Base-by-base conservation (phyloP, 1,140 invertebrate genomes). In the Drusus annulatus region DNA sequence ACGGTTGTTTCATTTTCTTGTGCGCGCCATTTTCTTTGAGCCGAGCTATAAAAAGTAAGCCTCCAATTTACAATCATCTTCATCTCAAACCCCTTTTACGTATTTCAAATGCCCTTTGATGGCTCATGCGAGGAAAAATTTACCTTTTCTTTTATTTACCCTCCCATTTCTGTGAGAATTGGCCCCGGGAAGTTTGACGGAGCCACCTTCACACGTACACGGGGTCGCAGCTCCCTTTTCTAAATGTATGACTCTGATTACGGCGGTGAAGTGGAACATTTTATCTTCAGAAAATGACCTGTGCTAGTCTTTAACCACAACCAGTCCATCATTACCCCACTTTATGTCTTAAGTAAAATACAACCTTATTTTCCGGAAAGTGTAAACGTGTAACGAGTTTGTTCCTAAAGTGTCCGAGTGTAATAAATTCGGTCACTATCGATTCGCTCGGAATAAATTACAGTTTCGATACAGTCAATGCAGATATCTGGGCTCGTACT, bases 31-130 rank as follows among this genome's bases (percentile, higher is more conserved):
- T 79, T 62, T 69, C 69, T 79, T 79, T 79, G 68, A 74, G 69
- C 78, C 36, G 15, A 8, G 71, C 79, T 63, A 65, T 80, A 52
- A 63, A 73, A 62, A 80, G 79, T 80, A 73, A 80, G 71, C 71
- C 58, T 80, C 78, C 79, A 80, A 80, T 80, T 80, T 76, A 60
- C 79, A 73, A 76, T 76, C 79, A 80, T 80, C 79, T 80, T 63
- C 71, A 54, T 80, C 45, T 73, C 28, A 23, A 52, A 71, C 68
- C 68, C 68, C 68, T 28, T 71, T 54, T 52, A 52, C 50, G 68
- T 71, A 71, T 71, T 52, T n/a, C 68, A 52, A 71, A 71, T 71
- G 17, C 68, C 52, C 68, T 71, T 65, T 65, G 62, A 45, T 65
- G 31, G 62, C 45, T 13, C 68, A 16, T 71, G 45, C 25, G 19